Evolutionary conservation across 2,113 vertebrate species (phyloP).

Genomic region (Zapornia atra): DNA sequence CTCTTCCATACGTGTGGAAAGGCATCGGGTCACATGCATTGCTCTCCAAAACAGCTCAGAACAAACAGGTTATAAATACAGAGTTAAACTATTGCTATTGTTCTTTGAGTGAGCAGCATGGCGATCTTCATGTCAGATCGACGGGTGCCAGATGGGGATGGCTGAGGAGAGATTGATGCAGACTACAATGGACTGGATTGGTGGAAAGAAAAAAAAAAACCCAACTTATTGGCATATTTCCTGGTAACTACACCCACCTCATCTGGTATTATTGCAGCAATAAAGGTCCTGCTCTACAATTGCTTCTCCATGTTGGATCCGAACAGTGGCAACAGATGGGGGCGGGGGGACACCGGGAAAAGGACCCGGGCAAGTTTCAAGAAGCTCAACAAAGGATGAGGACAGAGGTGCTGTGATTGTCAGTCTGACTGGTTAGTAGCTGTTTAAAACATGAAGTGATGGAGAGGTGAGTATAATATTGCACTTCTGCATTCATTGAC

Average conservation of each 20-base stretch:
- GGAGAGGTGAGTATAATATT: constrained; percentile 76
- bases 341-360: background rate
- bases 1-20: background rate
- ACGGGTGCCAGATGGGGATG: constrained; percentile 59
- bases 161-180: background rate
- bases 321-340: background rate
- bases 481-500: constrained; percentile 79
- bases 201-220: background rate
- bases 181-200: background rate
- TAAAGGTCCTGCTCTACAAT: constrained; percentile 35
- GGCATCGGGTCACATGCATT: constrained; percentile 23
- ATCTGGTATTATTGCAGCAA: constrained; percentile 64
- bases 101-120: constrained; percentile 56
- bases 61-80: constrained; percentile 54
- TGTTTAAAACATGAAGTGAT: constrained; percentile 46
- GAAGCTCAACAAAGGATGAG: constrained; percentile 20
- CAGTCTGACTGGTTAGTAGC: constrained; percentile 63
- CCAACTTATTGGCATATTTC: background rate
- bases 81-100: constrained; percentile 80
- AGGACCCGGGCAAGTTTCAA: background rate
- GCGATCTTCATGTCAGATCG: constrained; percentile 23
- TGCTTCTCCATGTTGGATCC: constrained; percentile 28
- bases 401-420: constrained; percentile 73
- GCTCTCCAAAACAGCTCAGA: constrained; percentile 36
- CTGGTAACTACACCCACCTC: constrained; percentile 45